phyloP scores from a whole-genome alignment of 1,140 invertebrate genomes.

The Euwallacea fornicatus region DNA sequence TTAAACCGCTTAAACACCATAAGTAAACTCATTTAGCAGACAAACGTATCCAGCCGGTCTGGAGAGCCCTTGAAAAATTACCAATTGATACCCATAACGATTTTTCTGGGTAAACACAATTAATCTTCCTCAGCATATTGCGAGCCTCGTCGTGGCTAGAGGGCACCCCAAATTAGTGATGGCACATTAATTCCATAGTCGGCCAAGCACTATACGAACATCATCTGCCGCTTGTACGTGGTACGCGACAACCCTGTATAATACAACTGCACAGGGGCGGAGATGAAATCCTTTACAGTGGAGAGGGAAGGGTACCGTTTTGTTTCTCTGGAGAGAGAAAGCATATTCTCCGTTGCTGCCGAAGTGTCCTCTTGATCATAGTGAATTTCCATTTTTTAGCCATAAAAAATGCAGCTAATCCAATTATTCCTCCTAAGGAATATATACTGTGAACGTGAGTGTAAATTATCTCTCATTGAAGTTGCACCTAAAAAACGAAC shows the following conservation, averaged over 20 bases:
- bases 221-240: slow-evolving; percentile 47
- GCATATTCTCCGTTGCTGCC: too few species aligned
- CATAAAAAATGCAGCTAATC: slow-evolving; percentile 1
- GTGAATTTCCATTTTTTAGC: too few species aligned
- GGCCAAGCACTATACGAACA: slow-evolving; percentile 50
- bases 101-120: slow-evolving; percentile 49
- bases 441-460: background rate
- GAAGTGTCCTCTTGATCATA: too few species aligned
- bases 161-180: slow-evolving; percentile 52
- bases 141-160: slow-evolving; percentile 42
- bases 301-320: too few species aligned
- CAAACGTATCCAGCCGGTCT: slow-evolving; percentile 34
- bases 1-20: slow-evolving; percentile 2
- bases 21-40: slow-evolving; percentile 22
- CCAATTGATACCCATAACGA: slow-evolving; percentile 45
- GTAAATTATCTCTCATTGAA: slow-evolving; percentile 5
- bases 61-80: slow-evolving; percentile 42
- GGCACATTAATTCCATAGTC: slow-evolving; percentile 52
- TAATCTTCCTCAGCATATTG: slow-evolving; percentile 49
- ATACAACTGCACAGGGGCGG: slow-evolving; percentile 20
- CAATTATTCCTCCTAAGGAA: background rate
- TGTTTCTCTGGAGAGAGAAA: too few species aligned
- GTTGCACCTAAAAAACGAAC: slow-evolving; percentile 15
- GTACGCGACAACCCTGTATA: slow-evolving; percentile 9
- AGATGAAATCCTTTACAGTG: background rate